Base-by-base conservation (phyloP, 2,113 vertebrate genomes). In the Ursus arctos region DNA sequence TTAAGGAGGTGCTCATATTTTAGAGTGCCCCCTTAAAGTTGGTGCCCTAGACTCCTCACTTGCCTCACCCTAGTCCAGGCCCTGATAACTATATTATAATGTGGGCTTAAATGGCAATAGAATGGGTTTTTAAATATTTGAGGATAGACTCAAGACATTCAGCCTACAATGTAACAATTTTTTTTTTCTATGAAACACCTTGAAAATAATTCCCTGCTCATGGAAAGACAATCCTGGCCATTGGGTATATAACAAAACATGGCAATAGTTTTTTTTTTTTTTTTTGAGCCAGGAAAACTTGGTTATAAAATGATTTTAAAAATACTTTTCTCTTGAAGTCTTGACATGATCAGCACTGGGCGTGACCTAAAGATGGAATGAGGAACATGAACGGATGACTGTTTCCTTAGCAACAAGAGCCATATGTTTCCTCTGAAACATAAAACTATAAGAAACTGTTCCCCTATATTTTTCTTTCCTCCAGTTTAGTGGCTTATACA, bases 321-420 rank as follows among this genome's bases (percentile, higher is more conserved):
- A 96, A 93, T 95, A 92, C 49, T 97, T 95, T 91, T 65, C 61
- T 96, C 85, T 94, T 97, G 72, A 98, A 97, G 85, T 88, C 67
- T 88, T 98, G 92, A 97, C 97, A 98, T 93, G 98, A 61, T 90
- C 71, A 61, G 86, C 86, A 90, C 79, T 98, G 83, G 89, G 92
- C 22, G 22, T 98, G 92, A 91, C 83, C 94, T 92, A 98, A 94
- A 93, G 88, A 96, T 98, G 69, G 90, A 97, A 96, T 93, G 98
- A 98, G 96, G 69, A 97, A 97, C 91, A 96, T 55, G 86, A 95
- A 98, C 40, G 77, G 89, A 98, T 96, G 67, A 91, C 88, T 98
- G 95, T 98, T 98, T 98, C 94, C 96, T 90, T 98, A 97, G 94
- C 81, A 98, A 97, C 93, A 87, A 76, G 95, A 98, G 94, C 92